These are phyloP conservation scores for Toxostoma redivivum DNA, from an alignment of 2,113 vertebrate species.

Conservation along the genomic window DNA sequence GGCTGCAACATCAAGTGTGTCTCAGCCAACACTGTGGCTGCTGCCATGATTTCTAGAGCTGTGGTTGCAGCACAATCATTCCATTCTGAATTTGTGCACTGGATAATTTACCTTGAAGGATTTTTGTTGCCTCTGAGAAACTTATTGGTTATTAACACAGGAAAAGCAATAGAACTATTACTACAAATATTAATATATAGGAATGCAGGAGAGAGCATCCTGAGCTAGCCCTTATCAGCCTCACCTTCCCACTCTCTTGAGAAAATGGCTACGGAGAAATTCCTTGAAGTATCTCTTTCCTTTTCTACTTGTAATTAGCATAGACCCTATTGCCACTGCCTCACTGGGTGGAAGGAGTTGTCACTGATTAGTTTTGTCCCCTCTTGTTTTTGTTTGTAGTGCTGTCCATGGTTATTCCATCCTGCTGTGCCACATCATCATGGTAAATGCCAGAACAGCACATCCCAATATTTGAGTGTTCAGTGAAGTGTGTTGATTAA, in stretches of 20 bases:
- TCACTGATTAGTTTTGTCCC: background rate
- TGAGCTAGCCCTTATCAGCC: background rate
- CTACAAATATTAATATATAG: fast-evolving
- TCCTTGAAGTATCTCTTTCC: background rate
- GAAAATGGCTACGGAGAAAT: background rate
- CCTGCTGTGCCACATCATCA: fast-evolving
- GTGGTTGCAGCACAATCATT: background rate
- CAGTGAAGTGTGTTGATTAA: background rate
- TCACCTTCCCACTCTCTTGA: background rate
- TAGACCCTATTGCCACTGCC: background rate
- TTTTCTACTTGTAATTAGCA: background rate
- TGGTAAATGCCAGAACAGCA: background rate
- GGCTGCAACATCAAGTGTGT: background rate
- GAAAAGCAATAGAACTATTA: background rate
- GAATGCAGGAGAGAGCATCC: background rate
- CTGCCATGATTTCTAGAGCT: background rate
- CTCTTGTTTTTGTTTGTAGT: background rate
- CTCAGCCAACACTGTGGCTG: background rate
- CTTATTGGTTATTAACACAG: background rate
- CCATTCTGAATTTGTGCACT: background rate
- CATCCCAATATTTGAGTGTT: background rate
- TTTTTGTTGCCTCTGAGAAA: background rate
- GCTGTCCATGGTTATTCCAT: background rate
- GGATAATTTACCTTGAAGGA: background rate
- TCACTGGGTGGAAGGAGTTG: background rate